A percentile compares a stretch with the other conserved stretches of the same genome.
Conservation (phyloP, 2,113 vertebrate genomes). For the Scartelaos histophorus region DNA sequence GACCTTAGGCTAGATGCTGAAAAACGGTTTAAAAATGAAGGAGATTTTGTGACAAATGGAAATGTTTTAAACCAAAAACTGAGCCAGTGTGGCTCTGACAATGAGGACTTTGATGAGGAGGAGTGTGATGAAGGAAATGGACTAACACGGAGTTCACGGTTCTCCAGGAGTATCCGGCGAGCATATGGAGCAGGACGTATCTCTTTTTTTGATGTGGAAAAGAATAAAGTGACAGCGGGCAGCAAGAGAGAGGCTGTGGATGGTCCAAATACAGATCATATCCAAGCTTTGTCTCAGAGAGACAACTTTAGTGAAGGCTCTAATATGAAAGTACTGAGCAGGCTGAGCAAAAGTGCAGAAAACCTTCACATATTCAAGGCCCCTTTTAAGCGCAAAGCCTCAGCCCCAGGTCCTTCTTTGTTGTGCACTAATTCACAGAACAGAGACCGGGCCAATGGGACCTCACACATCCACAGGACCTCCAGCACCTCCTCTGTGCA, state of each 20-base stretch:
- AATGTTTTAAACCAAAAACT: slow-evolving; percentile 36
- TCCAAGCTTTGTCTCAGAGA: slow-evolving; percentile 52
- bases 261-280: slow-evolving; percentile 49
- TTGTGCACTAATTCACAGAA: slow-evolving; percentile 61
- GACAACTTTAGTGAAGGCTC: slow-evolving; percentile 38
- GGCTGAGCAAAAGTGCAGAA: slow-evolving; percentile 89
- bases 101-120: slow-evolving; percentile 77
- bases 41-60: slow-evolving; percentile 68
- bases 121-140: slow-evolving; percentile 73
- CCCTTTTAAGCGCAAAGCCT: slow-evolving; percentile 84
- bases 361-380: slow-evolving; percentile 84
- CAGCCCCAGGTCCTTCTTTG: slow-evolving; percentile 65
- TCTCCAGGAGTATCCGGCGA: slow-evolving; percentile 88
- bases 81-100: slow-evolving; percentile 51
- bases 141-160: slow-evolving; percentile 83
- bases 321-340: slow-evolving; percentile 71
- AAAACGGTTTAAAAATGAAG: slow-evolving; percentile 54
- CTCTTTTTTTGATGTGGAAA: slow-evolving; percentile 77
- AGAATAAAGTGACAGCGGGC: slow-evolving; percentile 34
- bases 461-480: slow-evolving; percentile 70
- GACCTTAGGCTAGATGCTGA: slow-evolving; percentile 6
- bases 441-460: slow-evolving; percentile 59
- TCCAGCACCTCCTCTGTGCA: slow-evolving; percentile 78
- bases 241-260: slow-evolving; percentile 40
- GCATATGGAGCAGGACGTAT: slow-evolving; percentile 91